Conservation (phyloP, 2,113 vertebrate species). For the Kryptolebias marmoratus region DNA sequence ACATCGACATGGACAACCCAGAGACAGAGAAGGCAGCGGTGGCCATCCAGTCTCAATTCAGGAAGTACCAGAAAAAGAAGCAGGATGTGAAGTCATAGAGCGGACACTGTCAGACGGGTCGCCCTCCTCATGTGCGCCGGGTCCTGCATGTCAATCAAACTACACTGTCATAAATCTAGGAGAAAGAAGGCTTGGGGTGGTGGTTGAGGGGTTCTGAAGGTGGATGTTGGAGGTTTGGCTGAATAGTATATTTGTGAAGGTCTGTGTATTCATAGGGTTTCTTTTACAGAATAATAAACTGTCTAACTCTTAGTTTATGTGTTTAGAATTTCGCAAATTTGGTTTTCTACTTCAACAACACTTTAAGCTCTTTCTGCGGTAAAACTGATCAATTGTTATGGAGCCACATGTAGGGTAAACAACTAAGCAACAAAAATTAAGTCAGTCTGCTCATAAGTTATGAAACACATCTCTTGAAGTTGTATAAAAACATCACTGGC, state of each 20-base stretch:
- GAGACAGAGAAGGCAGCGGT: conserved; percentile 95
- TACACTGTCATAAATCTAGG: conserved; percentile 46
- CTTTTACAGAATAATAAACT: too few species aligned
- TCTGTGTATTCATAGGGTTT: conserved; percentile 45
- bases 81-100: conserved; percentile 87
- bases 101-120: conserved; percentile 6
- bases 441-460: too few species aligned
- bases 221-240: conserved; percentile 30
- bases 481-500: conserved; percentile 2
- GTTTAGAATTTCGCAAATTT: not conserved
- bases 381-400: too few species aligned
- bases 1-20: conserved; percentile 95
- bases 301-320: not conserved
- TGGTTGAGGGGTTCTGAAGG: conserved; percentile 11
- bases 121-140: conserved; percentile 26
- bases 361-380: not conserved
- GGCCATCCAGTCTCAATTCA: conserved; percentile 98
- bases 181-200: not conserved
- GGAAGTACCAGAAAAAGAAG: conserved; percentile 99
- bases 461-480: conserved; percentile 9
- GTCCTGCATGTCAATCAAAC: conserved; percentile 79
- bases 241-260: conserved; percentile 58
- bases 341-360: conserved; percentile 16
- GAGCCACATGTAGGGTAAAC: too few species aligned
- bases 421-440: too few species aligned